Evolutionary conservation across 2,113 vertebrate species (phyloP), one percentile per base, ranked within the genome.

Genomic region (Plectropomus leopardus): DNA sequence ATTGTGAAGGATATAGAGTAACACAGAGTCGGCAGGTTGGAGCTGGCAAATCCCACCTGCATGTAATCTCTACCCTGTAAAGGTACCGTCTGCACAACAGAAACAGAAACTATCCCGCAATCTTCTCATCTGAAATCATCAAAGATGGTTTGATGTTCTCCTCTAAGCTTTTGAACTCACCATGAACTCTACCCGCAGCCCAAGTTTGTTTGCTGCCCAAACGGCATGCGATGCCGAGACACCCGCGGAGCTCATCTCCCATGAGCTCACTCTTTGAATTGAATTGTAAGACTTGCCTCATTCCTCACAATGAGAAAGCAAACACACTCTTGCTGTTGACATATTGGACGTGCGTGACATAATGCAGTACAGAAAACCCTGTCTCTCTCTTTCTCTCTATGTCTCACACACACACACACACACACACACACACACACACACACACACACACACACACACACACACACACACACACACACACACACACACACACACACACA

Each of bases 71-170:
- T 69, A 28, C 73, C 83, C 65, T 71, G 17, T 76, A 85, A 81
- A 78, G 54, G 68, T 64, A 30, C 53, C 23, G 54, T 44, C 26
- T 74, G 79, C 57, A 57, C 32, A 42, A 66, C 60, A 66, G 72
- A 75, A 54, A 74, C 57, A 82, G 84, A 73, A 84, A 85, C 57
- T n/a, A 47, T 82, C 85, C 77, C 28, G 73, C 85, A 79, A 81
- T 89, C 82, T 55, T 61, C 78, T 83, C 80, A 72, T 90, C 83
- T 85, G 55, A 87, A 88, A 90, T 81, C 91, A 86, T 90, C 88
- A 90, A 87, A 90, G 87, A 83, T 55, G 67, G 79, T 71, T 81
- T 87, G 79, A 91, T 73, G 81, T 89, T 84, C 47, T 75, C 64
- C 24, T 75, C 68, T 82, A 51, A 55, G 82, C 84, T 83, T 79